Conservation (phyloP, 2,113 vertebrate species). For the Ornithorhynchus anatinus region DNA sequence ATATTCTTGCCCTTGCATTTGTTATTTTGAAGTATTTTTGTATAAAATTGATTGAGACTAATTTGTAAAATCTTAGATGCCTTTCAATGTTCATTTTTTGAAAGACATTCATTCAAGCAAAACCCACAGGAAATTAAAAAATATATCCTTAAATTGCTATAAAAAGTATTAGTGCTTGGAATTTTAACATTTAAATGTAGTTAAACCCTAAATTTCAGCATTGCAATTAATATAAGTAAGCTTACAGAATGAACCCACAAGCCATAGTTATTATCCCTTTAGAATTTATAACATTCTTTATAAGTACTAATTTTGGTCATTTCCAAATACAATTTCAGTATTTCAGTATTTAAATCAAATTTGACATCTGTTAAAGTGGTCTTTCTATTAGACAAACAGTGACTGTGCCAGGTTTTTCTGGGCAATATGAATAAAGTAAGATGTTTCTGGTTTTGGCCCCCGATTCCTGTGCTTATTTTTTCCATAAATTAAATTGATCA, state of each 20-base stretch:
- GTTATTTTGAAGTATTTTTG: too few species aligned
- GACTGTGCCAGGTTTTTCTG: too few species aligned
- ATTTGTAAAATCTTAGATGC: too few species aligned
- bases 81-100: too few species aligned
- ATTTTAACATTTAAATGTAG: too few species aligned
- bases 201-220: slow-evolving; percentile 21
- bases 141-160: too few species aligned
- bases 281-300: slow-evolving; percentile 20
- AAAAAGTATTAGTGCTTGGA: too few species aligned
- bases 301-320: slow-evolving; percentile 30
- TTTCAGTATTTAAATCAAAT: background rate
- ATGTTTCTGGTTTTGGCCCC: slow-evolving; percentile 18
- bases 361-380: background rate
- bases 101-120: too few species aligned
- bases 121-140: too few species aligned
- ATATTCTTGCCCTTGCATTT: too few species aligned
- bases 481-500: slow-evolving; percentile 11
- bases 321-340: slow-evolving; percentile 14
- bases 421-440: slow-evolving; percentile 33
- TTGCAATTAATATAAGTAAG: slow-evolving; percentile 12
- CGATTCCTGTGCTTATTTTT: slow-evolving; percentile 10
- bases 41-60: too few species aligned
- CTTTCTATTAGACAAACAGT: too few species aligned
- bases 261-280: slow-evolving; percentile 7
- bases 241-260: background rate